phyloP scores from a whole-genome alignment of 2,113 vertebrate genomes.

The Xiphorhynchus elegans region DNA sequence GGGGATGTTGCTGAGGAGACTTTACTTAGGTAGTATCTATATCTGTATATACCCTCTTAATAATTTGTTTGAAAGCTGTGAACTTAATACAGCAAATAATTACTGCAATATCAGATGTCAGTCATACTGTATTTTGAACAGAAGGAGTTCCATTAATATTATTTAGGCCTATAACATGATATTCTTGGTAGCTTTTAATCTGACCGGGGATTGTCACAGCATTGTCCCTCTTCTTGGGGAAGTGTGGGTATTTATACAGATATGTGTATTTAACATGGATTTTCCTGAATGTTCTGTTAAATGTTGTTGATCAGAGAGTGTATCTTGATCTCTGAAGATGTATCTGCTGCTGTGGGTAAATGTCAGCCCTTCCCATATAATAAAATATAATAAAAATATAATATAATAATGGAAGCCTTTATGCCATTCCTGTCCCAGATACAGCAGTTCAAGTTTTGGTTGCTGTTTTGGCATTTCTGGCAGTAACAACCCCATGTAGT shows the following conservation, averaged over 20 bases:
- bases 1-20: not conserved
- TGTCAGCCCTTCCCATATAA: not conserved
- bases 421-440: slow-evolving; percentile 6
- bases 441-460: not conserved
- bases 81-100: not conserved
- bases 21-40: not conserved
- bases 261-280: not conserved
- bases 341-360: slow-evolving; percentile 63
- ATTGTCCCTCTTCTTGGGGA: not conserved
- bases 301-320: slow-evolving; percentile 62
- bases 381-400: no score
- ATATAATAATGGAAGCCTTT: not conserved
- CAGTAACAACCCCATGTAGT: not conserved
- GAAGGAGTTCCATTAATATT: not conserved
- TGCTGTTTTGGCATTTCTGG: not conserved
- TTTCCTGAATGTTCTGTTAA: slow-evolving; percentile 50
- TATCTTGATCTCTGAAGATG: slow-evolving; percentile 59
- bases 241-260: not conserved
- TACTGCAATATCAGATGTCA: not conserved
- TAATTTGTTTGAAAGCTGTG: not conserved
- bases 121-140: not conserved
- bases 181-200: not conserved
- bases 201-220: not conserved
- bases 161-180: not conserved
- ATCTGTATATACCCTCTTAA: not conserved